A percentile compares a stretch with the other conserved stretches of the same genome.
Conservation (phyloP, 2,888 invertebrate species). For the Camponotus fellah region DNA sequence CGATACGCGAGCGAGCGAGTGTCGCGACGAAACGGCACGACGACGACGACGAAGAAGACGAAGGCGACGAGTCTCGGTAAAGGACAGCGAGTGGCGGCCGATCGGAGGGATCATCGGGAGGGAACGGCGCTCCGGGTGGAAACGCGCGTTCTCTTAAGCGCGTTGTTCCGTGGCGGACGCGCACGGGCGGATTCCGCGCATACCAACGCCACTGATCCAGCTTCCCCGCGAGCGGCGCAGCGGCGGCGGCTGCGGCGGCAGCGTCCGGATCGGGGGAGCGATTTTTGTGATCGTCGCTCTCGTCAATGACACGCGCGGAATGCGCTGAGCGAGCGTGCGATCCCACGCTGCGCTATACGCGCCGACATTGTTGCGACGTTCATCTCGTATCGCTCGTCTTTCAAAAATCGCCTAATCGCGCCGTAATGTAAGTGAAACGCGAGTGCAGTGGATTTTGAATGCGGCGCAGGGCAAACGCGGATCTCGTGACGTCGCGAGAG, state of each 20-base stretch:
- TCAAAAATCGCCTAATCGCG: conserved; percentile 26
- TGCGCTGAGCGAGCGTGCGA: conserved; percentile 78
- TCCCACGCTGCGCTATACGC: conserved; percentile 54
- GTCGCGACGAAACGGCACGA: neutral
- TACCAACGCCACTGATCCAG: conserved; percentile 72
- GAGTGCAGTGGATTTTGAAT: conserved; percentile 29
- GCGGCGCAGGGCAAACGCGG: conserved; percentile 23
- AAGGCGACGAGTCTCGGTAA: conserved; percentile 33
- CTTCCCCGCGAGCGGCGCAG: conserved; percentile 73
- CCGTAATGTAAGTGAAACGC: neutral
- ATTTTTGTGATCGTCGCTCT: conserved; percentile 75
- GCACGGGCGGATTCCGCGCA: conserved; percentile 65
- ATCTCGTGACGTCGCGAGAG: conserved; percentile 14
- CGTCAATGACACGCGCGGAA: conserved; percentile 82
- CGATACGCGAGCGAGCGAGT: conserved; percentile 3
- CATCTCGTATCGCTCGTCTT: neutral
- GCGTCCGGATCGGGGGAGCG: conserved; percentile 80
- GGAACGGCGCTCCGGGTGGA: conserved; percentile 35
- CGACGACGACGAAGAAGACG: neutral
- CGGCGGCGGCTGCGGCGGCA: conserved; percentile 70
- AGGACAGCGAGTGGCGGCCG: neutral
- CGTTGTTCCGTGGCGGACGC: conserved; percentile 39
- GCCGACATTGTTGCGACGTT: conserved; percentile 36
- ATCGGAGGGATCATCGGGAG: neutral
- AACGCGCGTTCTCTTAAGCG: conserved; percentile 61